Base-by-base conservation (phyloP, 1,140 invertebrate species). In the Plodia interpunctella region DNA sequence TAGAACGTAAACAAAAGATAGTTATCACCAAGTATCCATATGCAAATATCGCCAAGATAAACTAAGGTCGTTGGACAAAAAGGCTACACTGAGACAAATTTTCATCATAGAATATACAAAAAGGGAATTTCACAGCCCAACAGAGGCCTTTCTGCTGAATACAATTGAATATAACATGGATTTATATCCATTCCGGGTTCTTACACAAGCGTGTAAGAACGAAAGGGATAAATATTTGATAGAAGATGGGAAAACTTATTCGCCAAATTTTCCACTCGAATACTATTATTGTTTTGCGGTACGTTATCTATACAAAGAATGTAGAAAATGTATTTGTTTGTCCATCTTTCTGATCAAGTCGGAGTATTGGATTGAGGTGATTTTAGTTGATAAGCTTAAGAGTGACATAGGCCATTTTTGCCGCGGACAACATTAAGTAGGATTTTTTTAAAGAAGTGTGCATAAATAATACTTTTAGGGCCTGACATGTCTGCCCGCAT, bases 1-100 rank as follows among this genome's bases (percentile, higher is more conserved):
- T 62, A 62, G 68, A 62, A 53, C 38, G 35, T 62, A 58, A 67
- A 64, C 59, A 65, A 67, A n/a, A 72, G 66, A 69, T 69, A 13
- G 66, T 66, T 68, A 69, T 68, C 70, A n/a, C 13, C 13, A 8
- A 59, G 13, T 28, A 52, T 32, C 49, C 20, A 56, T 64, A 68
- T 72, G 63, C 60, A 62, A 69, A 72, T 66, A 52, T 32, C 11
- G 30, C 55, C 44, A 20, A 57, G 58, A 60, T 60, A 61, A 44
- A 38, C 9, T 13, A 19, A 19, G 11, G 38, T 44, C 38, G 38
- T 9, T 32, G 10, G 10, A 32, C 30, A 44, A 44, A 15, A 44
- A 44, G 38, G 15, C 38, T n/a, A 5, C 10, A 44, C 38, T 44
- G 38, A 15, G 15, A n/a, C 38, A 44, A 15, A 44, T 44, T 15